These are phyloP conservation scores for Teleogryllus oceanicus DNA, from an alignment of 2,888 invertebrate genomes.

Conservation along the genomic window DNA sequence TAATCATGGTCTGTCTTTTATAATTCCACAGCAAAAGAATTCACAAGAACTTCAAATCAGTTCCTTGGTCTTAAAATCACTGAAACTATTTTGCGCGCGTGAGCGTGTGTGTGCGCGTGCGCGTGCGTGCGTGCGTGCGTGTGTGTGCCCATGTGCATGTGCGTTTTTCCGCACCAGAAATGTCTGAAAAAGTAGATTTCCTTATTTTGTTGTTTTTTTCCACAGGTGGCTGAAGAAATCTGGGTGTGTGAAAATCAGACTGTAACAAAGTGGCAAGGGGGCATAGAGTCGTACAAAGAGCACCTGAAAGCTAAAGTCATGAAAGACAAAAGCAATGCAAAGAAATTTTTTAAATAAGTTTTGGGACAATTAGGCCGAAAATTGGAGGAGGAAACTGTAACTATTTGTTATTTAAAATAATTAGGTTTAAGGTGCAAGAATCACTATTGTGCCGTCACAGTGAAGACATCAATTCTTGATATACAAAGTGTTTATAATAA, in stretches of 20 bases:
- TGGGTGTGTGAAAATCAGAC: conserved; percentile 98
- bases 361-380: not conserved
- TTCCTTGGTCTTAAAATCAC: too few species aligned
- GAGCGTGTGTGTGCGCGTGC: too few species aligned
- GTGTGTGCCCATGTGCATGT: too few species aligned
- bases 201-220: conserved; percentile 27
- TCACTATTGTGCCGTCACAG: not conserved
- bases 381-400: conserved; percentile 18
- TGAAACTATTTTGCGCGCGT: too few species aligned
- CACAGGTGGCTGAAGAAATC: conserved; percentile 95
- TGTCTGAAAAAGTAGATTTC: too few species aligned
- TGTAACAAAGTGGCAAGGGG: conserved; percentile 95
- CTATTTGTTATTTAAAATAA: not conserved
- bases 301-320: conserved; percentile 83
- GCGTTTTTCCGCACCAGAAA: too few species aligned
- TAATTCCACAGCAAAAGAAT: too few species aligned
- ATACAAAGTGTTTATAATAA: conserved; percentile 4
- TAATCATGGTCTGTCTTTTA: too few species aligned
- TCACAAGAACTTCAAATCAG: too few species aligned
- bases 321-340: conserved; percentile 58
- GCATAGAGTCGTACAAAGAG: conserved; percentile 94
- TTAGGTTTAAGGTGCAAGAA: not conserved
- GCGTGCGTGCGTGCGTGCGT: too few species aligned
- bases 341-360: conserved; percentile 26
- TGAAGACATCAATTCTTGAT: not conserved